Evolutionary conservation across 2,113 vertebrate genomes (phyloP).

Genomic region (Mola mola): DNA sequence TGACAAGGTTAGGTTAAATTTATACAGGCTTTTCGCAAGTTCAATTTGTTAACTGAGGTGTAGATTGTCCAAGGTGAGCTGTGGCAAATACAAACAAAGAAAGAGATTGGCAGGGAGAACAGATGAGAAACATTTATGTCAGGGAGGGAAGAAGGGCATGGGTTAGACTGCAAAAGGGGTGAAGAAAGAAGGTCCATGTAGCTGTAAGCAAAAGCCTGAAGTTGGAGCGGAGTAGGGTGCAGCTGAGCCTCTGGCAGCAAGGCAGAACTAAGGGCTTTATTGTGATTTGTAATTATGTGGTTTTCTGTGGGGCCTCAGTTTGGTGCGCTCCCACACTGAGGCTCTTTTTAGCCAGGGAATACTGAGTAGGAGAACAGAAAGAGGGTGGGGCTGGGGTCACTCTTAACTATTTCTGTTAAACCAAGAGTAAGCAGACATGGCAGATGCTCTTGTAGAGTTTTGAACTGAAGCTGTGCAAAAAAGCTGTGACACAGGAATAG

Average conservation of each 20-base stretch:
- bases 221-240: conserved; percentile 65
- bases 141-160: neutral
- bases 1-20: neutral
- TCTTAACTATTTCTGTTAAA: conserved; percentile 64
- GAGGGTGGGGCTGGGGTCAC: conserved; percentile 59
- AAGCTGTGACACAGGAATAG: conserved; percentile 7
- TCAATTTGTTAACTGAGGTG: neutral
- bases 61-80: neutral
- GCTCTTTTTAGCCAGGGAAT: conserved; percentile 71
- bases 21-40: neutral
- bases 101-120: neutral
- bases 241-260: conserved; percentile 74
- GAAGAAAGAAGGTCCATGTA: neutral
- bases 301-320: conserved; percentile 78
- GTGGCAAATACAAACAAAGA: neutral
- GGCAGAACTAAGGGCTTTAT: conserved; percentile 78
- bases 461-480: conserved; percentile 5
- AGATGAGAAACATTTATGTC: neutral
- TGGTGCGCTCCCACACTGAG: conserved; percentile 74
- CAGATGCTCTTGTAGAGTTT: conserved; percentile 1
- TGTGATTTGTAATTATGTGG: conserved; percentile 83
- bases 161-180: too few species aligned
- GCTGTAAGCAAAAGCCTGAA: conserved; percentile 28
- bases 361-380: conserved; percentile 73
- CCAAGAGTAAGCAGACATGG: conserved; percentile 37